Base-by-base conservation (phyloP, 92 coral and sea anemone genomes). In the Porites lobata region DNA sequence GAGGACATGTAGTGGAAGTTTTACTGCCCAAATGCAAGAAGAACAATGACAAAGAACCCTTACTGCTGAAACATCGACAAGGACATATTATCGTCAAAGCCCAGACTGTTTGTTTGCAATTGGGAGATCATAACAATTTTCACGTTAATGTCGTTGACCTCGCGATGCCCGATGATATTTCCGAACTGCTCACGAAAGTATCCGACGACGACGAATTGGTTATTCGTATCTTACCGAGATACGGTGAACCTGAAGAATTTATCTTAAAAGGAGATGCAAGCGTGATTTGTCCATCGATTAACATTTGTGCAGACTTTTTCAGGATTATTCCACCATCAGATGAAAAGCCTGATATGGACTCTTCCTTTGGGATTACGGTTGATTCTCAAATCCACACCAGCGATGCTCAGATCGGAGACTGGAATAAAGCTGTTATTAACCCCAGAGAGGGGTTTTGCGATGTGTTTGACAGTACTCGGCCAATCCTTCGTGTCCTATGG, bases 401-500 rank as follows among this genome's bases (percentile, higher is more conserved):
- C 26, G 17, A 67, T 50, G 66, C 76, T 26, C 12, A 14, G 65
- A 69, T 81, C 1, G 85, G 85, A 14, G 22, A 81, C 76, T 50
- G 69, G 3, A 12, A 81, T 15, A 17, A 81, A 14, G 9, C 69
- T 6, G 52, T 17, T 24, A 17, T 81, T 18, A 43, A 51, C 15
- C 56, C 67, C 29, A 56, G 71, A 7, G 47, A 38, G 47, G 68
- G 17, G 24, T 14, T 52, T 10, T 65, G 75, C 21, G 18, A 26
- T 68, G 66, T 54, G 17, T 81, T 81, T 71, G 87, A 43, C 43
- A 43, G 58, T 74, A 54, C 61, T 17, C 80, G 59, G 50, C 79
- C 87, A n/a, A 67, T 72, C n/a, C 80, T 83, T 83, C 87, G 87
- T 32, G 58, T 83, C 1, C 68, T 83, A 20, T 71, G 80, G 50